These are phyloP conservation scores for Dryomyza anilis DNA, from an alignment of 2,888 invertebrate species.

Conservation along the genomic window DNA sequence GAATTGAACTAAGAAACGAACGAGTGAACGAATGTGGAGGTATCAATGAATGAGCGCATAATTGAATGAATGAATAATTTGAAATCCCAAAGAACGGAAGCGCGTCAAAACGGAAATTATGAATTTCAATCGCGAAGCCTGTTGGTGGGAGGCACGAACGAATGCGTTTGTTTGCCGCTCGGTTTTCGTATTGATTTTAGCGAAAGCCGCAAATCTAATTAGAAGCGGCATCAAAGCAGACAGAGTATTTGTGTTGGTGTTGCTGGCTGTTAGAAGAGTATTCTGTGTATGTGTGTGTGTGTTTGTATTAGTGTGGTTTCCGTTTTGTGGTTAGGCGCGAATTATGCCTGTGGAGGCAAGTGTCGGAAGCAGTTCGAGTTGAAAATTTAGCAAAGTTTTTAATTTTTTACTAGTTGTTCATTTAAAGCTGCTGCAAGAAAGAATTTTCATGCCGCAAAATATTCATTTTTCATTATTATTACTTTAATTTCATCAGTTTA, in stretches of 20 bases:
- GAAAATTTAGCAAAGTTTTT: too few relatives aligned
- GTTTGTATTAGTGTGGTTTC: constrained; percentile 2
- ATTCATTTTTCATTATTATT: too few relatives aligned
- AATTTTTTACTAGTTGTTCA: too few relatives aligned
- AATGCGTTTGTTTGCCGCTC: background rate
- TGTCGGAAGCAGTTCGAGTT: background rate
- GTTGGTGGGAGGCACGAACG: too few relatives aligned
- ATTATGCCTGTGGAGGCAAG: background rate
- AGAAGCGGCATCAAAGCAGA: background rate
- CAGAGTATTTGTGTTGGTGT: background rate
- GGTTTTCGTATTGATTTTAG: background rate
- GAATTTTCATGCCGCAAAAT: too few relatives aligned
- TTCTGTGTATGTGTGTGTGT: background rate
- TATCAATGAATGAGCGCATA: background rate
- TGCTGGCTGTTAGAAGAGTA: background rate
- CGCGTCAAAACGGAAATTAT: background rate
- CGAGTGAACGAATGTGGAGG: too few relatives aligned
- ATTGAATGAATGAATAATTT: too few relatives aligned
- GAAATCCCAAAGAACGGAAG: background rate
- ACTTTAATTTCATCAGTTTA: too few relatives aligned
- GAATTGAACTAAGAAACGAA: too few relatives aligned
- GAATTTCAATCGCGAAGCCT: too few relatives aligned
- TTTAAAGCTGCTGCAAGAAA: too few relatives aligned
- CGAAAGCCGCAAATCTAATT: background rate
- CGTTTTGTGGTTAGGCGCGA: constrained; percentile 6